phyloP scores from a whole-genome alignment of 2,113 vertebrate species.

The Potamarius usumacintae region DNA sequence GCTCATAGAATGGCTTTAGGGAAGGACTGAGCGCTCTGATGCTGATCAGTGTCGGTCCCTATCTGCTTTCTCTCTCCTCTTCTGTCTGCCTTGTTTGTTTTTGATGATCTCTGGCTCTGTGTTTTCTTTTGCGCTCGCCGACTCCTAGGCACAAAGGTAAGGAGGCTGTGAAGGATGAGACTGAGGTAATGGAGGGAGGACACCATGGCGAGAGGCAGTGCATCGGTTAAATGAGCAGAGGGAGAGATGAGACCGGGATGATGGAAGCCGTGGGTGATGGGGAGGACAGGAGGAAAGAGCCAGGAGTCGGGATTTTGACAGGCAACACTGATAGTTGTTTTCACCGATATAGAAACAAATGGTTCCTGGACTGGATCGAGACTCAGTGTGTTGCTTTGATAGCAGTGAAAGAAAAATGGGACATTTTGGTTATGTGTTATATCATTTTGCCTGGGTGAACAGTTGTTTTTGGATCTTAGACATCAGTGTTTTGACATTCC shows the following conservation, averaged over 20 bases:
- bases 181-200: neutral
- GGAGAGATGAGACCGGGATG: slow-evolving; percentile 27
- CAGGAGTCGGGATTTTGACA: slow-evolving; percentile 6
- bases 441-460: neutral
- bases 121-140: neutral
- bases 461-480: neutral
- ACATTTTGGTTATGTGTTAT: neutral
- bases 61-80: neutral
- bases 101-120: neutral
- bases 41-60: neutral
- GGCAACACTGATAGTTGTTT: neutral
- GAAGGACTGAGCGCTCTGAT: neutral
- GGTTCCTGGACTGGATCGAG: neutral
- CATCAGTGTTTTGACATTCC: neutral
- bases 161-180: slow-evolving; percentile 44
- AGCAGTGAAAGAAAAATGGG: neutral
- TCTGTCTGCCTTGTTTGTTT: neutral
- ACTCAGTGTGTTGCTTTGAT: neutral
- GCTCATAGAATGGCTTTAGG: slow-evolving; percentile 1
- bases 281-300: slow-evolving; percentile 14
- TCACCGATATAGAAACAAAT: neutral
- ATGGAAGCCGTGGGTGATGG: neutral
- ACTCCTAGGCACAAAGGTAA: slow-evolving; percentile 28
- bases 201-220: slow-evolving; percentile 1
- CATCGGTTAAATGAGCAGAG: slow-evolving; percentile 29